These are phyloP conservation scores for Caenorhabditis sinica DNA, from an alignment of 2,888 invertebrate genomes.

Conservation along the genomic window DNA sequence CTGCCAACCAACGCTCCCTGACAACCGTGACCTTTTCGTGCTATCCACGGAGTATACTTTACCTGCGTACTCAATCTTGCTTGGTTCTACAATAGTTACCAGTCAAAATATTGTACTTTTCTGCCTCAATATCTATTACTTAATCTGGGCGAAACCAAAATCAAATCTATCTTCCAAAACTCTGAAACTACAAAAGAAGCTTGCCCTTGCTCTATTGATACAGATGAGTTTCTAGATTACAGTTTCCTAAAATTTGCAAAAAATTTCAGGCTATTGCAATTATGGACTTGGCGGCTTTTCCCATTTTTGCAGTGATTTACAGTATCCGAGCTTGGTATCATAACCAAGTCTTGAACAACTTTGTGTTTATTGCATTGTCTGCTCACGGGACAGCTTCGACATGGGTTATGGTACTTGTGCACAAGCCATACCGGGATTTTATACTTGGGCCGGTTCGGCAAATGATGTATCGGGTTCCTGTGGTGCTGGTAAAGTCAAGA, in stretches of 20 bases:
- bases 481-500: not conserved
- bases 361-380: not conserved
- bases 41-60: not conserved
- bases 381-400: conserved; percentile 22
- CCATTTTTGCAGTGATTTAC: not conserved
- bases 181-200: conserved; percentile 8
- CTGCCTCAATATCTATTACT: not conserved
- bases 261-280: not conserved
- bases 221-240: conserved; percentile 18
- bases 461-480: not conserved
- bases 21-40: conserved; percentile 23
- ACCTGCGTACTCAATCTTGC: not conserved
- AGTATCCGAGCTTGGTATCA: conserved; percentile 15
- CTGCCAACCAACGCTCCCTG: conserved; percentile 24
- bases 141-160: not conserved
- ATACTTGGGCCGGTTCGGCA: not conserved
- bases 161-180: conserved; percentile 8
- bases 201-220: not conserved
- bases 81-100: not conserved
- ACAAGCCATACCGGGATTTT: conserved; percentile 21
- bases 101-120: not conserved
- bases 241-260: too few species aligned
- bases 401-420: conserved; percentile 23
- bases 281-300: not conserved
- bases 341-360: conserved; percentile 33